These are phyloP conservation scores for Plecturocebus donacophilus DNA, from an alignment of 2,113 vertebrate genomes.

Conservation along the genomic window DNA sequence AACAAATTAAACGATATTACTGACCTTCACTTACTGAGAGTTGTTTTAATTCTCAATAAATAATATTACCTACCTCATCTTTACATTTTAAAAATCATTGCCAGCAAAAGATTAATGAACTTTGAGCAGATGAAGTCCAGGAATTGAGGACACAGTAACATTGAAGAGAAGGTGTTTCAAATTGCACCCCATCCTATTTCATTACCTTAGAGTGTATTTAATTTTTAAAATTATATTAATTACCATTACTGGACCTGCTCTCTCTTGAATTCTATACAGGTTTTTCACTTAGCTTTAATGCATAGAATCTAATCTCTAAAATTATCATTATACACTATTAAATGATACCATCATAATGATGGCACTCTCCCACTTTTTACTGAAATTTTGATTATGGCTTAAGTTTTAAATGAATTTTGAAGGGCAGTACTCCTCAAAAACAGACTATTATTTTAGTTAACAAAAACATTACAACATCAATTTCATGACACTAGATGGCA, in stretches of 20 bases:
- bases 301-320: background rate
- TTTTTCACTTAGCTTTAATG: constrained; percentile 28
- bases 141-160: background rate
- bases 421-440: background rate
- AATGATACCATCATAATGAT: background rate
- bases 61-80: background rate
- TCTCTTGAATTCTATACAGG: background rate
- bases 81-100: constrained; percentile 27
- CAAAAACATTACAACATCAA: background rate
- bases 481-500: constrained; percentile 71
- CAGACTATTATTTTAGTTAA: constrained; percentile 19
- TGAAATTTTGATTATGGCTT: constrained; percentile 23
- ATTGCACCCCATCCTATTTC: background rate
- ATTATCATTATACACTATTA: background rate
- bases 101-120: background rate
- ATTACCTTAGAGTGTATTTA: background rate
- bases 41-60: background rate
- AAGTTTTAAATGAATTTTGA: constrained; percentile 28
- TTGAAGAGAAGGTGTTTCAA: background rate
- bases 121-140: background rate
- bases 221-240: background rate
- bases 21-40: background rate
- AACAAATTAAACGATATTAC: background rate
- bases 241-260: background rate
- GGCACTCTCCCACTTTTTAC: background rate